Conservation (phyloP, 1,140 invertebrate genomes). For the Drosophila pruinosa region DNA sequence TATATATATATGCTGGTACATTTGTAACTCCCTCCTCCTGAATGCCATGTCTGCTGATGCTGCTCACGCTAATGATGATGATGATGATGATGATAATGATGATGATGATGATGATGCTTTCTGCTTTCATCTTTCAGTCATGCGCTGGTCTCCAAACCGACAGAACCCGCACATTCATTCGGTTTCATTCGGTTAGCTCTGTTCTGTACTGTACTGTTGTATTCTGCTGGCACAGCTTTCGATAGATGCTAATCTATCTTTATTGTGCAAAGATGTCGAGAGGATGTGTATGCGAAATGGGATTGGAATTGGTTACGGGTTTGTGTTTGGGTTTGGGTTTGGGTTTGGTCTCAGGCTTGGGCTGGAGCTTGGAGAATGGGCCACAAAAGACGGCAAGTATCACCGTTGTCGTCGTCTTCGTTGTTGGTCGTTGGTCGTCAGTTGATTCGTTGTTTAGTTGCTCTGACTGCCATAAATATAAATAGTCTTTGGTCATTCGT, state of each 20-base stretch:
- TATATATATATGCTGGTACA: not conserved
- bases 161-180: conserved; percentile 39
- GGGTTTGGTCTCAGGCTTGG: too few relatives aligned
- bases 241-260: conserved; percentile 77
- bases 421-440: not conserved
- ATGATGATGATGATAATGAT: conserved; percentile 15
- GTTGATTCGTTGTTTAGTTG: conserved; percentile 16
- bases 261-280: conserved; percentile 75
- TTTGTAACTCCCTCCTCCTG: not conserved
- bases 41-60: not conserved
- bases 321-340: not conserved
- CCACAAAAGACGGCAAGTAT: conserved; percentile 38
- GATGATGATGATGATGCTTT: conserved; percentile 32
- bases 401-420: conserved; percentile 5
- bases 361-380: conserved; percentile 25
- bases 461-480: conserved; percentile 61
- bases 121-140: conserved; percentile 57
- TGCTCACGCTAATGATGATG: conserved; percentile 7
- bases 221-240: conserved; percentile 63
- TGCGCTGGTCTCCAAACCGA: conserved; percentile 47
- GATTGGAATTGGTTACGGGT: conserved; percentile 1
- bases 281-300: conserved; percentile 58
- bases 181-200: conserved; percentile 36
- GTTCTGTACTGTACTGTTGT: not conserved
- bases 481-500: conserved; percentile 52